These are phyloP conservation scores for Megalops cyprinoides DNA, from an alignment of 2,797 vertebrate species.

Conservation along the genomic window DNA sequence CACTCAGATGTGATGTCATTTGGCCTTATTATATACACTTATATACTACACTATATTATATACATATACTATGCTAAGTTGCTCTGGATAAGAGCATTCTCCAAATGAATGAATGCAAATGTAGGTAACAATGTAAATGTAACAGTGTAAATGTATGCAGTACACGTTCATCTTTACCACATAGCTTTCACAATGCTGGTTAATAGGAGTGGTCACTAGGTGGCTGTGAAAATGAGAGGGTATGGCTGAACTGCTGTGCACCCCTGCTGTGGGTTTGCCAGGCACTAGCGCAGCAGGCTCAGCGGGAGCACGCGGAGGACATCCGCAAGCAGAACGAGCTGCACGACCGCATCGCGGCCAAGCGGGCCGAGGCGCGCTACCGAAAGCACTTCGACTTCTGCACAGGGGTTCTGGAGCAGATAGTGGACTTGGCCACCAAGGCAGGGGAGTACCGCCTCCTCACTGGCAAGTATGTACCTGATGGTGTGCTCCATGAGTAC, in stretches of 20 bases:
- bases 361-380: constrained; percentile 73
- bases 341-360: constrained; percentile 72
- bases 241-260: not conserved
- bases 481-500: not conserved
- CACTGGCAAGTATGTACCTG: constrained; percentile 82
- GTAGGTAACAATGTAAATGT: too few relatives aligned
- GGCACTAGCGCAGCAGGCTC: constrained; percentile 82
- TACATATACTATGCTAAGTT: too few relatives aligned
- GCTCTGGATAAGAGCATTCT: too few relatives aligned
- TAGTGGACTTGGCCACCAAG: constrained; percentile 86
- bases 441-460: constrained; percentile 82
- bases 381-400: constrained; percentile 82
- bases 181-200: not conserved
- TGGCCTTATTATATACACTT: too few relatives aligned
- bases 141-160: too few relatives aligned
- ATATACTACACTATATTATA: too few relatives aligned
- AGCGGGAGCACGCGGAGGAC: constrained; percentile 75
- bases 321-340: constrained; percentile 74
- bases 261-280: constrained; percentile 51
- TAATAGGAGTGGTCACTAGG: too few relatives aligned
- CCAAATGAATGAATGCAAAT: too few relatives aligned
- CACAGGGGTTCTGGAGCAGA: constrained; percentile 78
- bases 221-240: not conserved
- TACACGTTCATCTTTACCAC: not conserved
- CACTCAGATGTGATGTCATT: too few relatives aligned